Base-by-base conservation (phyloP, 2,888 invertebrate genomes). In the Drosophila lacicola region DNA sequence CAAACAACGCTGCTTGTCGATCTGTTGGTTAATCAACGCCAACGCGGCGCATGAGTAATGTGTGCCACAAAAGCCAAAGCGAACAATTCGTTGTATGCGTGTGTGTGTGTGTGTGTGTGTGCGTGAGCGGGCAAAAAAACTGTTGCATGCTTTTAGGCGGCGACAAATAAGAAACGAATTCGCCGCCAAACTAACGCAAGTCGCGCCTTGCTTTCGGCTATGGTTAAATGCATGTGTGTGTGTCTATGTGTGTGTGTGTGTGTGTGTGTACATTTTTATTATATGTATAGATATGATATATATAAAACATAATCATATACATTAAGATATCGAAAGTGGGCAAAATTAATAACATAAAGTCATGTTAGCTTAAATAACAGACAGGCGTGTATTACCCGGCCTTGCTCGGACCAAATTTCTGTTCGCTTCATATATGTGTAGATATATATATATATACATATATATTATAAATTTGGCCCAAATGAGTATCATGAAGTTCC, bases 1-100 rank as follows among this genome's bases (percentile, higher is more conserved):
- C 84, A 83, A 80, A 82, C 89, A 82, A 86, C 90, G 84, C 90
- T 91, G 82, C 80, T 89, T 76, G 91, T 87, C 75, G 92, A 91
- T 90, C 92, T 92, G 77, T 17, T 90, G 83, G 11, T 56, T 5
- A 39, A 14, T 25, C 39, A 56, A 63, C 37, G 41, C 41, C 65
- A 65, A 72, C 33, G 56, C 10, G 53, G 54, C 80, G 78, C 47
- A 76, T 78, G 45, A 70, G 77, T 64, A 70, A 70, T 49, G 13
- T 49, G 13, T 25, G 47, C 33, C 41, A 34, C 17, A 33, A 17
- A 29, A 19, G 33, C 33, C 4, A 8, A 14, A 9, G 8, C 21
- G 17, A 46, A 47, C 8, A 2, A 25, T 25, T 25, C 25, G 25
- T 5, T 5, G 8, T 2, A 2, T 25, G 25, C 8, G 6, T 25